Evolutionary conservation across 1,140 invertebrate species (phyloP), one percentile per base, ranked within the genome.

Genomic region (Prorops nasuta): DNA sequence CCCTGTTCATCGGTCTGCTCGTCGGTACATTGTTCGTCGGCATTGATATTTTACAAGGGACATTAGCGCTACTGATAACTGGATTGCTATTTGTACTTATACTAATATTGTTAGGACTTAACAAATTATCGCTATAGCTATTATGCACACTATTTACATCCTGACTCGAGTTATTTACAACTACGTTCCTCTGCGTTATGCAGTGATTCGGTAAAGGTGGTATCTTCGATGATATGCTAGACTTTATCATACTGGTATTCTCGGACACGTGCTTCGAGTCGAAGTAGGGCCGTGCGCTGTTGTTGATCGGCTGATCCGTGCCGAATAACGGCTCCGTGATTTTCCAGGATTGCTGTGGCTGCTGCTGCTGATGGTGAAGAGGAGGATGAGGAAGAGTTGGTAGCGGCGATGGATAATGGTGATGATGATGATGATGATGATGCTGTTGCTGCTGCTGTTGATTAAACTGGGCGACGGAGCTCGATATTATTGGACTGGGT

Each of bases 1-100:
- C 87, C 44, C 87, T 79, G 64, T 87, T 90, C 78, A 88, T 89
- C 14, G 87, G 87, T 45, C 86, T 72, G 41, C 64, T 73, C 0
- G 67, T 66, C 0, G 73, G 73, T n/a, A 56, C 60, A 7, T 56
- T 62, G 32, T 51, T 63, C 62, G 77, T 66, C 19, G 77, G 66
- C 56, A 74, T 71, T 2, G 61, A 62, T 4, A 76, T 67, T 20
- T 68, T 74, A 32, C 67, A 69, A 35, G 64, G 63, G 21, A 49
- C 48, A 43, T 58, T 62, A 39, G 67, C 54, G 49, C 44, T 58
- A 41, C 46, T 45, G 6, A 51, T 44, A 21, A 62, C 51, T 2
- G 51, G 22, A 18, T 37, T 63, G 17, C 17, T 46, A 42, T 51
- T 61, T 20, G 56, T 20, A 52, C 18, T 63, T 18, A 45, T 44